phyloP scores from a whole-genome alignment of 2,113 vertebrate genomes.

The Sceloporus tristichus region DNA sequence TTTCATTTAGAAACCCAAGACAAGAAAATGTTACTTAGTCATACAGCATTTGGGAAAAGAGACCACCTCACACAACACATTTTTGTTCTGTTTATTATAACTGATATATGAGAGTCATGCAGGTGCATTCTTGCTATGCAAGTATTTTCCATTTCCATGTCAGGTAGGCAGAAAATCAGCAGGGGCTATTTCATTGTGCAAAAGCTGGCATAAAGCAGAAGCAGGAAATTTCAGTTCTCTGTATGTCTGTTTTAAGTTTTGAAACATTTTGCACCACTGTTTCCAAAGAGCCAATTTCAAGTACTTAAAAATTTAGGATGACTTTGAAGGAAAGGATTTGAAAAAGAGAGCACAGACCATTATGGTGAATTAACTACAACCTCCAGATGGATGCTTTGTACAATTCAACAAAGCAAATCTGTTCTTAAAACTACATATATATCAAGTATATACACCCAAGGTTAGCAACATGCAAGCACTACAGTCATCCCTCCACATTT shows the following conservation, averaged over 20 bases:
- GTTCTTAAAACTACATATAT: too few species aligned
- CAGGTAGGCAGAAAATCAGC: conserved; percentile 2
- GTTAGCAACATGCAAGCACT: background rate
- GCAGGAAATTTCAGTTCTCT: background rate
- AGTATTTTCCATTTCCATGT: conserved; percentile 13
- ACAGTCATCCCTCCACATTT: too few species aligned
- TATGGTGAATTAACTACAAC: too few species aligned
- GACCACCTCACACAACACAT: background rate
- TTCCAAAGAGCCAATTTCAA: background rate
- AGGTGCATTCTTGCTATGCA: conserved; percentile 45
- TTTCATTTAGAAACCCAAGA: conserved; percentile 16
- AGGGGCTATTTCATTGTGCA: conserved; percentile 26
- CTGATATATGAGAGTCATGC: conserved; percentile 28
- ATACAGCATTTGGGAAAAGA: conserved; percentile 6
- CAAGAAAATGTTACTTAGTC: conserved; percentile 33
- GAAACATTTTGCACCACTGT: conserved; percentile 4
- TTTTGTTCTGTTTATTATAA: conserved; percentile 27
- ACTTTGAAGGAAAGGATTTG: too few species aligned
- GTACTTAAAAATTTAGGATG: background rate
- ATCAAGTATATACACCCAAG: background rate
- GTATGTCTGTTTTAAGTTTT: conserved; percentile 2
- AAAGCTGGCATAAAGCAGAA: conserved; percentile 9
- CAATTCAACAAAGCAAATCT: too few species aligned
- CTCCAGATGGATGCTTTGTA: too few species aligned
- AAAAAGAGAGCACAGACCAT: too few species aligned